Evolutionary conservation across 2,888 invertebrate species (phyloP).

Genomic region (Scaptomyza tumidula): DNA sequence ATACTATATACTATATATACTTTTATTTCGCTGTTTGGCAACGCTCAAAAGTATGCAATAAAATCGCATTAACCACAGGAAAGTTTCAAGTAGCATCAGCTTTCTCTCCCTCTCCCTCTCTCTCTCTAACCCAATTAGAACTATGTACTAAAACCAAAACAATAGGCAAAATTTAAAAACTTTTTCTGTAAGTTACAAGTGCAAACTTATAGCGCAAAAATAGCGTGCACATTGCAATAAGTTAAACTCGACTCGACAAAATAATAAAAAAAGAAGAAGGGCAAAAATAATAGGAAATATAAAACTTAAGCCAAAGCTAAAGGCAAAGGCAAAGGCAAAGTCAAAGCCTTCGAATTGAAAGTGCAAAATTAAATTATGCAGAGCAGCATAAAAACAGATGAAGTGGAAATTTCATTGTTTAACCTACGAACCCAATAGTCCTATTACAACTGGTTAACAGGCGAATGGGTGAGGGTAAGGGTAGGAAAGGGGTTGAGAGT

Average conservation of each 20-base stretch:
- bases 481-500: not conserved
- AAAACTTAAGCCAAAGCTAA: conserved; percentile 37
- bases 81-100: conserved; percentile 41
- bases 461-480: too few relatives aligned
- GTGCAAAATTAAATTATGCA: conserved; percentile 79
- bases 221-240: conserved; percentile 8
- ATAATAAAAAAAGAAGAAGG: conserved; percentile 4
- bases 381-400: conserved; percentile 79
- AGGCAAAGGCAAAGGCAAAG: conserved; percentile 16
- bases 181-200: conserved; percentile 30
- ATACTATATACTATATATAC: conserved; percentile 1
- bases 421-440: conserved; percentile 56
- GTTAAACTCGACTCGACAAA: conserved; percentile 7
- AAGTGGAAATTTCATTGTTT: conserved; percentile 80
- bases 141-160: conserved; percentile 14
- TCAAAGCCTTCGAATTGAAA: conserved; percentile 59
- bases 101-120: not conserved
- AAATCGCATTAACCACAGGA: conserved; percentile 68
- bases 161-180: conserved; percentile 21
- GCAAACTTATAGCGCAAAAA: not conserved
- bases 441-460: not conserved
- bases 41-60: conserved; percentile 68
- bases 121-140: conserved; percentile 26
- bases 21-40: conserved; percentile 25
- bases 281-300: conserved; percentile 22